Conservation (phyloP, 2,797 vertebrate species). For the Spatula clypeata region DNA sequence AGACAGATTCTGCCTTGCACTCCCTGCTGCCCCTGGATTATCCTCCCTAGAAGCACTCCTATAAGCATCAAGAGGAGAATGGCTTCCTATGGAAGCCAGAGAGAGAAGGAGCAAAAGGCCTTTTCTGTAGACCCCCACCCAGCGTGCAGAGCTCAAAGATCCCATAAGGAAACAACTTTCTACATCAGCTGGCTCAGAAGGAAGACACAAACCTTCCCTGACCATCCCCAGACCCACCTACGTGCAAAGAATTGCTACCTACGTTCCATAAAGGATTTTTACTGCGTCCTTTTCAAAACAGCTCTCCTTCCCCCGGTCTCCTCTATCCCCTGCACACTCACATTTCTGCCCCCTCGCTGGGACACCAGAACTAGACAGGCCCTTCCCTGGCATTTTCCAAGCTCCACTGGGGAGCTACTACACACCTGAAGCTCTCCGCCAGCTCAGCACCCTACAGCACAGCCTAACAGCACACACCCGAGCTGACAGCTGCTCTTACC, state of each 20-base stretch:
- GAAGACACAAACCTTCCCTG: not conserved
- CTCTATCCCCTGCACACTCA: not conserved
- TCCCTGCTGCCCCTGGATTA: not conserved
- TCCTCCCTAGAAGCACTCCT: not conserved
- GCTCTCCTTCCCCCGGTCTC: not conserved
- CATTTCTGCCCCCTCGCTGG: not conserved
- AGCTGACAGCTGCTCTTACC: slow-evolving; percentile 78
- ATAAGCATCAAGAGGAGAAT: not conserved
- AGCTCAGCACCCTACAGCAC: not conserved
- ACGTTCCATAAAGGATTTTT: not conserved
- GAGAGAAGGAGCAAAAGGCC: not conserved
- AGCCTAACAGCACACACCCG: not conserved
- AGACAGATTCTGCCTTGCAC: not conserved
- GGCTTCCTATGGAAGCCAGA: not conserved
- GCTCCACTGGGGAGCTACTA: not conserved
- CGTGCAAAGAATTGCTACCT: not conserved
- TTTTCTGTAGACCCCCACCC: not conserved
- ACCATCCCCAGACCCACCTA: not conserved
- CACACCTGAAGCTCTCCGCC: too few relatives aligned
- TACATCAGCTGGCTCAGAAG: not conserved
- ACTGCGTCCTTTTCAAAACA: not conserved
- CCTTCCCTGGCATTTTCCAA: not conserved
- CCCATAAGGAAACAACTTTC: not conserved
- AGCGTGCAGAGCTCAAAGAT: not conserved
- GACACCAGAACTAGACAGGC: not conserved